A percentile compares a stretch with the other conserved stretches of the same genome.
These are phyloP conservation scores for Varanus komodoensis DNA, from an alignment of 2,113 vertebrate species.

Conservation along the genomic window DNA sequence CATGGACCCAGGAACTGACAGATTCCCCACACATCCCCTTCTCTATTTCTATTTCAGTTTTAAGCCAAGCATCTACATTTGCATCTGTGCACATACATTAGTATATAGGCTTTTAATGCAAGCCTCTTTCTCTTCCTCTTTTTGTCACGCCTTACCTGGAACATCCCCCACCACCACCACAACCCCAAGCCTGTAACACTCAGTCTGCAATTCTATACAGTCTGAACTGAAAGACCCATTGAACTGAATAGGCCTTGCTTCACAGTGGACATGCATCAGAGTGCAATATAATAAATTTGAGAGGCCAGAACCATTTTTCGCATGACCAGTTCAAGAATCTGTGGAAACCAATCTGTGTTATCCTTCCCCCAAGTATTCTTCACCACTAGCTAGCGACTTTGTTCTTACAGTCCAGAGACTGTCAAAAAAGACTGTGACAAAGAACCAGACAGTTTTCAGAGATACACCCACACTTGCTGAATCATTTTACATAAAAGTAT, in stretches of 20 bases:
- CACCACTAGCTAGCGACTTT: not conserved
- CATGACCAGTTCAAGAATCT: not conserved
- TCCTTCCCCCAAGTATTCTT: not conserved
- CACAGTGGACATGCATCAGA: not conserved
- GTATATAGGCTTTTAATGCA: too few relatives aligned
- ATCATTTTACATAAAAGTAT: slow-evolving; percentile 16
- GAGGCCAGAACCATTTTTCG: not conserved
- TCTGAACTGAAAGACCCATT: too few relatives aligned
- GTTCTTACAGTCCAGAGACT: not conserved
- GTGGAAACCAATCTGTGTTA: not conserved
- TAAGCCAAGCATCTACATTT: too few relatives aligned
- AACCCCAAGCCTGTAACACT: not conserved
- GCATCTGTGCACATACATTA: too few relatives aligned
- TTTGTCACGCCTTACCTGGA: too few relatives aligned
- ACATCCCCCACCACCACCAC: not conserved
- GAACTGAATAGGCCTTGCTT: not conserved
- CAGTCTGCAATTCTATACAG: not conserved
- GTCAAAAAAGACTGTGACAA: not conserved
- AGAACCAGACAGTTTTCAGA: not conserved
- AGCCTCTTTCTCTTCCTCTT: too few relatives aligned
- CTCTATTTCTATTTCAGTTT: too few relatives aligned
- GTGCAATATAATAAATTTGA: not conserved
- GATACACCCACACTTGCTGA: not conserved
- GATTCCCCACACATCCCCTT: too few relatives aligned
- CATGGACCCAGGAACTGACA: too few relatives aligned